Evolutionary conservation across 1,140 invertebrate genomes (phyloP).

Genomic region (Nomia melanderi): DNA sequence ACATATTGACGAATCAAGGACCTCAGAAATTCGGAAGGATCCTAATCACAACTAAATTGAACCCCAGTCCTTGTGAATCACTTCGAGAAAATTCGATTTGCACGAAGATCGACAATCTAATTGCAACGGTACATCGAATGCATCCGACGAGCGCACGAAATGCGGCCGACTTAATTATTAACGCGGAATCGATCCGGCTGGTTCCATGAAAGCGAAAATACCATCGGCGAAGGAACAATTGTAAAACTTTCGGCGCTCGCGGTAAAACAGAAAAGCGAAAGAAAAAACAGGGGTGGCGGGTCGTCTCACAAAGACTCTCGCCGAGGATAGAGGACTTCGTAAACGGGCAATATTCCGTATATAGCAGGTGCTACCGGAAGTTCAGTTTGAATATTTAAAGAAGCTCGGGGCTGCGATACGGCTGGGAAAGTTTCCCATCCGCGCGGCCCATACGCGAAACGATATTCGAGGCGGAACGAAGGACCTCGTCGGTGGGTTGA

Average conservation of each 20-base stretch:
- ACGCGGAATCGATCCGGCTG: too few species aligned
- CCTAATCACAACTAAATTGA: too few species aligned
- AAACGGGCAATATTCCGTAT: slow-evolving; percentile 44
- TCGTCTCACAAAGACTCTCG: slow-evolving; percentile 15
- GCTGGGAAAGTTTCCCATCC: slow-evolving; percentile 27
- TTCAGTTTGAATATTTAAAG: slow-evolving; percentile 73
- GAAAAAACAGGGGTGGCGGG: too few species aligned
- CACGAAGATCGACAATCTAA: too few species aligned
- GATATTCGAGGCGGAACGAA: slow-evolving; percentile 36
- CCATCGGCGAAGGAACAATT: not conserved
- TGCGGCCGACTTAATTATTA: too few species aligned
- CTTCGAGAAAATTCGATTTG: too few species aligned
- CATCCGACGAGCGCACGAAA: too few species aligned
- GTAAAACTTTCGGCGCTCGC: slow-evolving; percentile 3
- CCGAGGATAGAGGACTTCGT: not conserved
- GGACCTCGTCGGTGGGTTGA: slow-evolving; percentile 42
- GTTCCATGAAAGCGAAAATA: too few species aligned
- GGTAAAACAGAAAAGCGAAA: slow-evolving; percentile 46
- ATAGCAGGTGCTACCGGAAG: slow-evolving; percentile 26
- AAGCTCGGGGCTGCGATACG: slow-evolving; percentile 26
- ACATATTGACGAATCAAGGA: too few species aligned
- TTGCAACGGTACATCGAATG: too few species aligned
- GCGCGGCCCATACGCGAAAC: slow-evolving; percentile 19
- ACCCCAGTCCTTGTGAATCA: too few species aligned
- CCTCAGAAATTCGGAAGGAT: too few species aligned